Conservation (phyloP, 2,797 vertebrate genomes). For the Dermochelys coriacea region DNA sequence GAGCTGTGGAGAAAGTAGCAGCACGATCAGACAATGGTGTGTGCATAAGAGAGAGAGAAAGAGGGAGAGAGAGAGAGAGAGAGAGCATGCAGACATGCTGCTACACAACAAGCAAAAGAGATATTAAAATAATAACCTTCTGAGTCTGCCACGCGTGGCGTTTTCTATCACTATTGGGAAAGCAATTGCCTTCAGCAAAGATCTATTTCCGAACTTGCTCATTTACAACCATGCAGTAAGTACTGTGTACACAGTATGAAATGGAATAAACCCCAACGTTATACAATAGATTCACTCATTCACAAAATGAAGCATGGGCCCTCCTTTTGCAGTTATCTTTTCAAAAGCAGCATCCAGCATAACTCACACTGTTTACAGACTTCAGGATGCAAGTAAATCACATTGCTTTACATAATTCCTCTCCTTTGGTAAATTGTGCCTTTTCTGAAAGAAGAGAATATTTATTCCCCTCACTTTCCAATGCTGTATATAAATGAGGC, state of each 20-base stretch:
- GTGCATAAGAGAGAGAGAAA: rapidly evolving
- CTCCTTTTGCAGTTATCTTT: constrained; percentile 46
- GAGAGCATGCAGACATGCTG: rapidly evolving
- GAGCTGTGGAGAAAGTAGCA: neutral
- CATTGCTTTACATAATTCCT: constrained; percentile 29
- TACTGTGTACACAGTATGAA: constrained; percentile 21
- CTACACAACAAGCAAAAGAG: neutral
- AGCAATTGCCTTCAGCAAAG: constrained; percentile 27
- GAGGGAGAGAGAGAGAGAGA: neutral
- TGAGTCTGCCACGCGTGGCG: constrained; percentile 1
- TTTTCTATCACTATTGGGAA: constrained; percentile 47
- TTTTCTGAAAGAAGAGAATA: neutral
- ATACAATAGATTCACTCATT: constrained; percentile 53
- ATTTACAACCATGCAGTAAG: constrained; percentile 5
- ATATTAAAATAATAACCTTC: constrained; percentile 37
- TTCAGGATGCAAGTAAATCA: neutral
- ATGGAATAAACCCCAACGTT: constrained; percentile 54
- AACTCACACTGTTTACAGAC: constrained; percentile 45
- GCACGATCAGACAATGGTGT: rapidly evolving
- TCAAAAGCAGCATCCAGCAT: constrained; percentile 7
- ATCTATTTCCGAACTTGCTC: constrained; percentile 43
- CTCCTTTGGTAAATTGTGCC: neutral
- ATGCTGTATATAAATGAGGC: neutral
- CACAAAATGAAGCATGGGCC: constrained; percentile 54
- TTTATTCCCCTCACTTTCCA: neutral